These are phyloP conservation scores for Muscina levida DNA, from an alignment of 2,888 invertebrate genomes.

Conservation along the genomic window DNA sequence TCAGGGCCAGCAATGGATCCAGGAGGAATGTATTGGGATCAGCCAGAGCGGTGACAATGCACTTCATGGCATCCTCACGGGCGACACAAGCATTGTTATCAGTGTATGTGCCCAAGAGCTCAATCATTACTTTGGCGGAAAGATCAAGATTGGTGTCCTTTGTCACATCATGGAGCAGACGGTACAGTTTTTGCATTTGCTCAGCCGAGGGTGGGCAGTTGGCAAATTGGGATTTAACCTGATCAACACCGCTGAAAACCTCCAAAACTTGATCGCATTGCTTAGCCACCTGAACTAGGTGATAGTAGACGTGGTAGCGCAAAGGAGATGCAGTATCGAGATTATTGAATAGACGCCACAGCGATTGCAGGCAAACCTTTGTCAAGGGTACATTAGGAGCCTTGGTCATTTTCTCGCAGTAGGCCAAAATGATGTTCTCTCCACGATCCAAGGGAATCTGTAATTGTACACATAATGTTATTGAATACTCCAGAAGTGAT, in stretches of 20 bases:
- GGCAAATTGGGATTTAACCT: constrained; percentile 89
- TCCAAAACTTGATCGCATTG: constrained; percentile 92
- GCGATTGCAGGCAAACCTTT: constrained; percentile 90
- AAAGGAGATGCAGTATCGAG: constrained; percentile 90
- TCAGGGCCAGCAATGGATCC: constrained; percentile 94
- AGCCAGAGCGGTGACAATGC: constrained; percentile 96
- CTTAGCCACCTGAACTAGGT: constrained; percentile 93
- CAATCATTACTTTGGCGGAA: constrained; percentile 98
- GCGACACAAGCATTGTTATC: constrained; percentile 98
- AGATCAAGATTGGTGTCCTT: constrained; percentile 93
- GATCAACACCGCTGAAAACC: constrained; percentile 91
- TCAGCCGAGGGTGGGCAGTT: constrained; percentile 91
- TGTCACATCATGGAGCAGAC: constrained; percentile 92
- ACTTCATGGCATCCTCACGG: constrained; percentile 96
- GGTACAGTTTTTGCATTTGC: constrained; percentile 94
- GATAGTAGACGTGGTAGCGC: constrained; percentile 95
- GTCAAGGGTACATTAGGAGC: constrained; percentile 90
- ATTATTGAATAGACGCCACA: constrained; percentile 96
- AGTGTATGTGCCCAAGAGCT: constrained; percentile 96
- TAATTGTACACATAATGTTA: constrained; percentile 47
- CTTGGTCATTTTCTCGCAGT: constrained; percentile 95
- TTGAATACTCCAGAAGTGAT: too few relatives aligned
- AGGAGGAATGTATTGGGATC: constrained; percentile 97
- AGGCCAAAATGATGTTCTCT: constrained; percentile 92
- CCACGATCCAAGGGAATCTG: constrained; percentile 92